Percentiles rank a stretch among this genome's conserved stretches.
These are phyloP conservation scores for Dynastes grantii DNA, from an alignment of 2,888 invertebrate genomes.

Conservation along the genomic window DNA sequence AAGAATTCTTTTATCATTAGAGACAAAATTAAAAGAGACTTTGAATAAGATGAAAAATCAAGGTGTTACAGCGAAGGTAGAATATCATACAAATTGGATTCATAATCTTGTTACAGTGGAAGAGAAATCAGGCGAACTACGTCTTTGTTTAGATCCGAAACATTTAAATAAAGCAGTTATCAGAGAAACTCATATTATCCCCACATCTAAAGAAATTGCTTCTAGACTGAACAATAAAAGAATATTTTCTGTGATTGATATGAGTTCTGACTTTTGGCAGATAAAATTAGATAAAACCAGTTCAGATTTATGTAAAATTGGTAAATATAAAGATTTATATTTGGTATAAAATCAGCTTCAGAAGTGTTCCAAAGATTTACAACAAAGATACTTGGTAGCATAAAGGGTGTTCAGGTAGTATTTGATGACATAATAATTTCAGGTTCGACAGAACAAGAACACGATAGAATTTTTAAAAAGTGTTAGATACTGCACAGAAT, in stretches of 20 bases:
- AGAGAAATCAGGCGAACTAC: conserved; percentile 18
- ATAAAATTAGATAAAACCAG: conserved; percentile 58
- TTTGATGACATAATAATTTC: conserved; percentile 56
- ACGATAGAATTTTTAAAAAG: conserved; percentile 54
- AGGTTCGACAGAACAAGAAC: conserved; percentile 54
- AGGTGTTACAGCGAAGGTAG: conserved; percentile 22
- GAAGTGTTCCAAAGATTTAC: conserved; percentile 62
- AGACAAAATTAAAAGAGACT: conserved; percentile 13
- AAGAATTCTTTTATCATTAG: conserved; percentile 26
- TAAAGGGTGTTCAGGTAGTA: conserved; percentile 60
- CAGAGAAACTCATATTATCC: conserved; percentile 49
- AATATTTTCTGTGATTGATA: conserved; percentile 58
- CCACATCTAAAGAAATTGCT: conserved; percentile 57
- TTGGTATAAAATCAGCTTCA: conserved; percentile 55
- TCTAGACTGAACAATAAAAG: conserved; percentile 55
- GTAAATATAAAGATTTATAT: conserved; percentile 56
- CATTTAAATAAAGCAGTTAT: conserved; percentile 14
- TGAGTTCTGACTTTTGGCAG: conserved; percentile 63
- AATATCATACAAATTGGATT: conserved; percentile 16
- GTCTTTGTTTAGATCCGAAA: conserved; percentile 33
- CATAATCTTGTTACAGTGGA: conserved; percentile 18
- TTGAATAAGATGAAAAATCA: conserved; percentile 9
- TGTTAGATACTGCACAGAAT: not conserved
- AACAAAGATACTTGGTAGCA: conserved; percentile 62
- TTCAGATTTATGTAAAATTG: conserved; percentile 59